These are phyloP conservation scores for Ataeniobius toweri DNA, from an alignment of 2,797 vertebrate genomes.

Conservation along the genomic window DNA sequence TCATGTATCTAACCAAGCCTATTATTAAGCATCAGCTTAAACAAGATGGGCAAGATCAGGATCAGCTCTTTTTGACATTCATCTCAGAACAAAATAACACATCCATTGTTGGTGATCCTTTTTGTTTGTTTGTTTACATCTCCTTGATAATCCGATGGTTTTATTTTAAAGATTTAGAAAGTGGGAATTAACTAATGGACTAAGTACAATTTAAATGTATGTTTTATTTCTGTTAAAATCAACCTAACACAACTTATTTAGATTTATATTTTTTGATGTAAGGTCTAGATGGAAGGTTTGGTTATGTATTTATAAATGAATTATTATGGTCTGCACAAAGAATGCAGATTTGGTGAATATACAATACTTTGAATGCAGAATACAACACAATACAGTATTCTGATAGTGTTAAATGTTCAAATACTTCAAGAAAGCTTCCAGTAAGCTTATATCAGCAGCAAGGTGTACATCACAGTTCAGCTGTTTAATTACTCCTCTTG, in stretches of 20 bases:
- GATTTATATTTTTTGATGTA: slow-evolving; percentile 25
- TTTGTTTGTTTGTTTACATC: slow-evolving; percentile 27
- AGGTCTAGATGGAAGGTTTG: slow-evolving; percentile 22
- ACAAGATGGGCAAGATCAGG: slow-evolving; percentile 25
- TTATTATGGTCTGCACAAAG: slow-evolving; percentile 23
- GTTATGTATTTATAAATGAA: slow-evolving; percentile 24
- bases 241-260: slow-evolving; percentile 7
- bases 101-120: slow-evolving; percentile 4
- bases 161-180: slow-evolving; percentile 20
- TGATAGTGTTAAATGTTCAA: slow-evolving; percentile 2
- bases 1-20: slow-evolving; percentile 60
- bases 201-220: slow-evolving; percentile 21
- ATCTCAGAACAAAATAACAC: slow-evolving; percentile 18
- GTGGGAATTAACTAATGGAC: slow-evolving; percentile 27
- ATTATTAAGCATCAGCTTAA: slow-evolving; percentile 46
- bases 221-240: slow-evolving; percentile 22
- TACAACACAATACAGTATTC: neutral
- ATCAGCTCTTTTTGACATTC: slow-evolving; percentile 21
- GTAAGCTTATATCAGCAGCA: slow-evolving; percentile 8
- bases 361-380: neutral
- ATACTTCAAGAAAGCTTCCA: slow-evolving; percentile 1
- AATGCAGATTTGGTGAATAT: slow-evolving; percentile 11
- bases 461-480: neutral
- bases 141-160: slow-evolving; percentile 3
- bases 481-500: slow-evolving; percentile 16